Percentiles rank a stretch among this genome's conserved stretches.
Evolutionary conservation across 2,797 vertebrate genomes (phyloP).

Genomic region (Octomys mimax): DNA sequence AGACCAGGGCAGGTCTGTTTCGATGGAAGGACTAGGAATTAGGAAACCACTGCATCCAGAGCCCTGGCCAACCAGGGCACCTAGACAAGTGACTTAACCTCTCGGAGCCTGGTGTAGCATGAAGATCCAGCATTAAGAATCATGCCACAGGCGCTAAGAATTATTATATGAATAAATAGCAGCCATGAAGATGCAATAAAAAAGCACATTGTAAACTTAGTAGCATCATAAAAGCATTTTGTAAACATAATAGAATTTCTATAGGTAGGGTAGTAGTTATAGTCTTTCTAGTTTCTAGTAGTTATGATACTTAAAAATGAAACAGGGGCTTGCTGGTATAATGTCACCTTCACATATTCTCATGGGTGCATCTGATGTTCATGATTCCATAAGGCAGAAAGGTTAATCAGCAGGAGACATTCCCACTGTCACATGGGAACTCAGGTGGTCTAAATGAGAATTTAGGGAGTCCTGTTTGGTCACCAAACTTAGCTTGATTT

Average conservation of each 20-base stretch:
- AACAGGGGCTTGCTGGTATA: background rate
- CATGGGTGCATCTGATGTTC: background rate
- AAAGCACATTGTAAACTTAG: background rate
- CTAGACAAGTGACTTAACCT: background rate
- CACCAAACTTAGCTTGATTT: slow-evolving; percentile 35
- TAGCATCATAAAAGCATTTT: background rate
- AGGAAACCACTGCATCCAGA: background rate
- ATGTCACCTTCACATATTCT: background rate
- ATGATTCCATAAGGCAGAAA: background rate
- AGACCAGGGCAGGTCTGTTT: background rate
- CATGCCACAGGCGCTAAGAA: background rate
- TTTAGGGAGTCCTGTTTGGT: background rate
- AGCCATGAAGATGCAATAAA: slow-evolving; percentile 20
- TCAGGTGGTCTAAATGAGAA: background rate
- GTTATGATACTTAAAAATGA: slow-evolving; percentile 2
- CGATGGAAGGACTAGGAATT: background rate
- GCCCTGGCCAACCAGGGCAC: background rate
- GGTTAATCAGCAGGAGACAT: background rate
- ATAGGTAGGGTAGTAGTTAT: background rate
- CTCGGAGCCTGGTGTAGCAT: background rate
- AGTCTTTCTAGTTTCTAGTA: background rate
- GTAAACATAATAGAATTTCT: background rate
- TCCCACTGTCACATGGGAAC: background rate
- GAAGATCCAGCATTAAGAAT: background rate
- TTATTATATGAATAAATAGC: background rate